Evolutionary conservation across 2,113 vertebrate genomes (phyloP).

Genomic region (Chlorocebus sabaeus): DNA sequence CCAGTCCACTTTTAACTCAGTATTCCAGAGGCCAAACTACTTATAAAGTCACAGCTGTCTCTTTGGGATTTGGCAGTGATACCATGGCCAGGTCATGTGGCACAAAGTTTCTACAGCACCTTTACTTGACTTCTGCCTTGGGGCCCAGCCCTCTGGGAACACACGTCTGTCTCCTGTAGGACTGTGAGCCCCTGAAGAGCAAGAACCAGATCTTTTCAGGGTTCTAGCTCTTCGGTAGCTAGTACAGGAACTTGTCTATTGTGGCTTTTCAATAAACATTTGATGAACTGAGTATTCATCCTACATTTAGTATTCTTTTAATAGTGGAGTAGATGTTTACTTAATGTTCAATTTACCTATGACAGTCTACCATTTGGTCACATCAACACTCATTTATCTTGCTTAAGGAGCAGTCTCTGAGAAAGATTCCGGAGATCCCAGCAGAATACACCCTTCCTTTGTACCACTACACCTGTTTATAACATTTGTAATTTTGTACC

Average conservation of each 20-base stretch:
- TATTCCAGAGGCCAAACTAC: not conserved
- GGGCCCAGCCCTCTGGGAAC: rapidly evolving
- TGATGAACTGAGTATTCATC: not conserved
- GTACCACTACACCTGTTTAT: not conserved
- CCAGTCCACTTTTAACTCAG: not conserved
- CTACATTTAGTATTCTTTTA: not conserved
- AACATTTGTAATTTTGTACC: not conserved
- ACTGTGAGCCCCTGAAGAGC: not conserved
- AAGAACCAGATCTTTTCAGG: not conserved
- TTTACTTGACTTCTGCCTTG: too few species aligned
- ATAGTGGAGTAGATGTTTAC: not conserved
- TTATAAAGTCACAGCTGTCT: not conserved
- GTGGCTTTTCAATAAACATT: not conserved
- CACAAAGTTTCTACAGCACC: not conserved
- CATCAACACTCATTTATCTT: not conserved
- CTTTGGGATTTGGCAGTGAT: not conserved
- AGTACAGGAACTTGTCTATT: not conserved
- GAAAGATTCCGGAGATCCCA: not conserved
- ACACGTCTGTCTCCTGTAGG: not conserved
- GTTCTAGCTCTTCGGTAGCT: rapidly evolving
- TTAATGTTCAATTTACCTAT: not conserved
- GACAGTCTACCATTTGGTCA: too few species aligned
- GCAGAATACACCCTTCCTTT: not conserved
- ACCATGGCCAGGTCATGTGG: not conserved
- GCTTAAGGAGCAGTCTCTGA: too few species aligned